phyloP scores from a whole-genome alignment of 2,888 invertebrate species.

The Ochlodes sylvanus region DNA sequence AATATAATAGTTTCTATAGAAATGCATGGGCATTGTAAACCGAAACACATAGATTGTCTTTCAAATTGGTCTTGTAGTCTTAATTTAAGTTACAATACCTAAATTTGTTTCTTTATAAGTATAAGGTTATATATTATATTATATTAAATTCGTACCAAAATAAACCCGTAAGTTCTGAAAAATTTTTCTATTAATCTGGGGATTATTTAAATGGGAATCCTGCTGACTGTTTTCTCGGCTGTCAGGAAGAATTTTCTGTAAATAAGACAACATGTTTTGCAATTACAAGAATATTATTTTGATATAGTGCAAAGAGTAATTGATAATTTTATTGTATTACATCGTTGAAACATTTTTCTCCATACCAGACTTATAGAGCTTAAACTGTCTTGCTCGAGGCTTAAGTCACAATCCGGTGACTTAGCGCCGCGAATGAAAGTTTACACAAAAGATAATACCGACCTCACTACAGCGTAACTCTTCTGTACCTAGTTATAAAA shows the following conservation, averaged over 20 bases:
- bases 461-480: conserved; percentile 20
- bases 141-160: too few species aligned
- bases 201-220: too few species aligned
- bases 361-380: conserved; percentile 39
- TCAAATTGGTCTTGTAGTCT: too few species aligned
- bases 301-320: neutral
- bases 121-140: too few species aligned
- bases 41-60: too few species aligned
- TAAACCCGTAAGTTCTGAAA: too few species aligned
- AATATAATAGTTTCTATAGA: conserved; percentile 38
- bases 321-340: neutral
- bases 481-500: conserved; percentile 1
- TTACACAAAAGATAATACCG: conserved; percentile 71
- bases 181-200: too few species aligned
- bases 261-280: too few species aligned
- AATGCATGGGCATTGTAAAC: conserved; percentile 6
- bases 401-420: conserved; percentile 59
- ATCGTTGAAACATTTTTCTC: conserved; percentile 15
- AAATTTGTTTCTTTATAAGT: neutral
- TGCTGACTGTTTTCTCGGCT: neutral
- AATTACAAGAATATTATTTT: too few species aligned
- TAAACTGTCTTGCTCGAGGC: conserved; percentile 47
- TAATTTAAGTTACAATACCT: too few species aligned
- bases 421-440: conserved; percentile 70
- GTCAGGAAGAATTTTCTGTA: neutral